Evolutionary conservation across 2,113 vertebrate species (phyloP), one percentile per base, ranked within the genome.

Genomic region (Xiphophorus couchianus): DNA sequence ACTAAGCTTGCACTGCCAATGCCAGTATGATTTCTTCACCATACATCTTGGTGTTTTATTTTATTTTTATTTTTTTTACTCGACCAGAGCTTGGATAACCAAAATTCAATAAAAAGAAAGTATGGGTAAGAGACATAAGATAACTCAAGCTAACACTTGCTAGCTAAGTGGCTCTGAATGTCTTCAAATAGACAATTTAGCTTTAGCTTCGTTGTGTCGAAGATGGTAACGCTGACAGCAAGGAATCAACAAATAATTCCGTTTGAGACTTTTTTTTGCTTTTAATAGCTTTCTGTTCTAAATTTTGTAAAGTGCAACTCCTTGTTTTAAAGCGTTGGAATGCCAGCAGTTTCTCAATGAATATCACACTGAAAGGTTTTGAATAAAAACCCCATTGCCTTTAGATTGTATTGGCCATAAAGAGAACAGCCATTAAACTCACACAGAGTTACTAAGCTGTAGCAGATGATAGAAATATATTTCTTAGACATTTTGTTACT

Each of bases 1-100:
- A 91, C 81, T 71, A 84, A 90, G 93, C 91, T 93, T 89, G 85
- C 92, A 94, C 94, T 95, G 94, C 94, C 94, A 94, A 85, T 82
- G 83, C 86, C 90, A 80, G 73, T 88, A 85, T 76, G 64, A 84
- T 82, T 83, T 84, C 39, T 85, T 86, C 68, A 62, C 33, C 76
- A 88, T 77, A 78, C 60, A 48, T 85, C 44, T 77, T 74, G 44
- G 66, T 78, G 54, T 81, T 30, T 66, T 64, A 66, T 74, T 66
- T 71, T 63, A 66, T 73, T 44, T 28, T 22, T 66, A 19, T 39
- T 22, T 77, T 82, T 62, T 48, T 44, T 66, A 54, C 31, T 76
- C 51, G 75, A 27, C 39, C 62, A 73, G 70, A 85, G 66, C 68
- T 73, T 39, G 61, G 73, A 81, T 51, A 67, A 88, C 73, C 61